phyloP scores from a whole-genome alignment of 2,888 invertebrate genomes.

The Sminthurides aquaticus region DNA sequence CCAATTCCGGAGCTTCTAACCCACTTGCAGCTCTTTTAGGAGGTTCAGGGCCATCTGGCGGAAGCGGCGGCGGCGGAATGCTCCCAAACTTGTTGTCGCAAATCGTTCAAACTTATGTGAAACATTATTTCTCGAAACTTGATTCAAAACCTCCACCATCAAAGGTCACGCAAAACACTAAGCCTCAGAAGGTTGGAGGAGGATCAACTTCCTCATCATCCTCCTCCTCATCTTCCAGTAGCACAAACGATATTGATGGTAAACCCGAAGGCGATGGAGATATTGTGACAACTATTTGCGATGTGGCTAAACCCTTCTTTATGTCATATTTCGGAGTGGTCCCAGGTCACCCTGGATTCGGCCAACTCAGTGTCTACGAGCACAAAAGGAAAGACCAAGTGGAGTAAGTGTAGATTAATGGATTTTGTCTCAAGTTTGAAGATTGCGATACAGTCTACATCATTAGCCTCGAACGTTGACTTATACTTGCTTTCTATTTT shows the following conservation, averaged over 20 bases:
- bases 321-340: constrained; percentile 43
- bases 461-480: no score
- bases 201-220: constrained; percentile 8
- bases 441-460: no score
- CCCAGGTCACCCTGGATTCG: constrained; percentile 30
- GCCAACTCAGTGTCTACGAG: constrained; percentile 23
- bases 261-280: constrained; percentile 14
- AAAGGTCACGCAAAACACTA: constrained; percentile 7
- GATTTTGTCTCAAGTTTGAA: no score
- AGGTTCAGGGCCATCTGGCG: constrained; percentile 4
- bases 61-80: constrained; percentile 20
- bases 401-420: constrained; percentile 2
- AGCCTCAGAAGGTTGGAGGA: constrained; percentile 6
- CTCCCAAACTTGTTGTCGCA: constrained; percentile 28
- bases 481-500: no score
- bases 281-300: constrained; percentile 31
- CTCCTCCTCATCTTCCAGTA: constrained; percentile 1
- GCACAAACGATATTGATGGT: constrained; percentile 8
- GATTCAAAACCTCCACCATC: constrained; percentile 18
- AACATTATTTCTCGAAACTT: constrained; percentile 29
- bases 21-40: constrained; percentile 10
- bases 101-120: constrained; percentile 37
- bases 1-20: background rate
- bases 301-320: constrained; percentile 42
- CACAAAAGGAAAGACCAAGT: background rate